Evolutionary conservation across 2,113 vertebrate species (phyloP), one percentile per base, ranked within the genome.

Genomic region (Dendropsophus ebraccatus): DNA sequence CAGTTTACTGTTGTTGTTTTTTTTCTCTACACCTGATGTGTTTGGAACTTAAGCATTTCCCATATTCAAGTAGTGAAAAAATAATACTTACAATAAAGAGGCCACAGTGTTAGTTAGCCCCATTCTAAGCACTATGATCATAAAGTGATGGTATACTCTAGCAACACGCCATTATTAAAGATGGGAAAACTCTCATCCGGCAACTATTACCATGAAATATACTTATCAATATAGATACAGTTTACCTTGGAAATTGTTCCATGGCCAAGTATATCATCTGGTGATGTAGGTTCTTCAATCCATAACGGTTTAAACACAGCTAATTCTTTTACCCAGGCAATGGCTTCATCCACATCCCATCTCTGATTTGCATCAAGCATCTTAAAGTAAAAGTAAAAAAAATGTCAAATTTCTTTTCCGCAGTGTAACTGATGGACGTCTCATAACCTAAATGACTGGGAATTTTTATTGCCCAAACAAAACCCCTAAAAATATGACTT

Each of bases 341-440:
- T 90, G 1, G 93, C 94, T 92, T 97, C 91, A 0, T 88, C 89
- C 72, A 97, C 94, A 13, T 96, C 95, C 94, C 95, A 94, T 62
- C 92, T 90, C 91, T 96, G 94, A 89, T 96, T 97, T 90, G 94
- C 94, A 81, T 96, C 96, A 49, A 95, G 91, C 95, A 95, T 95
- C 96, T 97, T 60, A 85, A 83, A 72, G 41, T n/a, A n/a, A 79
- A n/a, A 47, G 32, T 70, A 41, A 37, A 70, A 70, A 21, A 1
- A 70, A 23, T 76, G 23, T 21, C 49, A 70, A 10, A 19, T 69
- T 69, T 37, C 30, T 4, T 32, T 25, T 67, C 17, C 4, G 13
- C 12, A 4, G 4, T n/a, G 2, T n/a, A 60, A n/a, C 56, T n/a
- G 56, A 56, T 5, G 12, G 41, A 49, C 12, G 47, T 13, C 12